Base-by-base conservation (phyloP, 2,888 invertebrate genomes). In the Eilema sororculum region DNA sequence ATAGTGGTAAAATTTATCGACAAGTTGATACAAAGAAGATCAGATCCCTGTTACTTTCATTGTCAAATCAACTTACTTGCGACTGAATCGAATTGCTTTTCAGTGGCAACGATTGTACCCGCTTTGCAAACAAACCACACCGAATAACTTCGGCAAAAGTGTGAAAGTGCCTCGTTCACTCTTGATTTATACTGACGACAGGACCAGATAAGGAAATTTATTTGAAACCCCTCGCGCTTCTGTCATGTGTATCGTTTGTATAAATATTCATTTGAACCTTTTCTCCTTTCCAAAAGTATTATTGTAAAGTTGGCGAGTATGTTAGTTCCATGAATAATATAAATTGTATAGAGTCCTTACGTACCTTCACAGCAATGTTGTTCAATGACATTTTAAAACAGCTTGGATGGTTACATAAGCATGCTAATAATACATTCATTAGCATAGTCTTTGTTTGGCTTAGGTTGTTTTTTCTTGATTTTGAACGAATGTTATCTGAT, bases 141-240 rank as follows among this genome's bases (percentile, higher is more conserved):
- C 70, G 78, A 83, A 77, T 78, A 87, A 86, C 84, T 86, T 87
- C 79, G 77, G 78, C 78, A 81, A 83, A 88, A 87, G 86, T 87
- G 84, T 83, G 83, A 83, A 87, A 89, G 86, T 84, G 78, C 82
- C 84, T 85, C 83, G 84, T 89, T 87, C 86, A 83, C 72, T 82
- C 79, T 80, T 87, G 89, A 89, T 91, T 90, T 88, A 90, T 90
- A 89, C 85, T 86, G 84, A 87, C 84, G 86, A 86, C 84, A 85
- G 78, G 70, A 69, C 76, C 83, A 89, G 89, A 91, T 90, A 90
- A 86, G 85, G 81, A 84, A 87, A 88, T 89, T 89, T 88, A 88
- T 87, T 85, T 83, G 78, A 79, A 85, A 76, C 75, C 83, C 68
- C 69, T 75, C 73, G 77, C 74, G 79, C 85, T 88, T 85, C 87